A percentile compares a stretch with the other conserved stretches of the same genome.
phyloP scores from a whole-genome alignment of 2,113 vertebrate genomes.

The Microcebus jonahi region DNA sequence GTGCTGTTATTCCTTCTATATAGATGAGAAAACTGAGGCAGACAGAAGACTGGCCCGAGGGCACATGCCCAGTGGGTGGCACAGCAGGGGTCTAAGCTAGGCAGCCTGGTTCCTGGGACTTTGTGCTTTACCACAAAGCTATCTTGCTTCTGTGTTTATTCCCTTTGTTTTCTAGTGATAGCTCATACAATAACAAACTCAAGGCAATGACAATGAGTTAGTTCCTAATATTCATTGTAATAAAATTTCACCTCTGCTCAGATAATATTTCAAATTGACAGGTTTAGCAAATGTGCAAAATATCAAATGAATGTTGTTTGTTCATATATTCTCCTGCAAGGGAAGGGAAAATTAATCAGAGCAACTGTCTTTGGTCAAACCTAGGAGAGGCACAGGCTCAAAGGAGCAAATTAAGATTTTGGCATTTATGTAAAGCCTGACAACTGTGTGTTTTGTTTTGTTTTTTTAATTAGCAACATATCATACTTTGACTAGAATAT shows the following conservation, averaged over 20 bases:
- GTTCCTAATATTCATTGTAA: background rate
- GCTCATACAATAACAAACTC: background rate
- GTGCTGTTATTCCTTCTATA: background rate
- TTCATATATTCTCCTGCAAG: background rate
- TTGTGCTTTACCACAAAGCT: background rate
- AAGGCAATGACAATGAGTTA: background rate
- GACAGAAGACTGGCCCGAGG: background rate
- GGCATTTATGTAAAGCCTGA: background rate
- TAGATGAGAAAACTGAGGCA: background rate
- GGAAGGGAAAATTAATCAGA: background rate
- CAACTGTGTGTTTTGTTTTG: background rate
- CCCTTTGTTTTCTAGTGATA: background rate
- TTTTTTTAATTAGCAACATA: background rate
- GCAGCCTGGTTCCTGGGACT: background rate
- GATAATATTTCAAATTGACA: background rate
- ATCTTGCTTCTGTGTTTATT: background rate
- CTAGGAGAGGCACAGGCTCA: background rate
- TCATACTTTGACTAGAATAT: background rate
- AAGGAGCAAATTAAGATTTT: background rate
- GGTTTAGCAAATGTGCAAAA: background rate
- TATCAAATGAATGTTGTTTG: background rate
- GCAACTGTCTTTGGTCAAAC: background rate
- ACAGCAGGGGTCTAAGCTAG: background rate
- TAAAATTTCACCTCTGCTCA: background rate
- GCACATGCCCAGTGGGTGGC: rapidly evolving